Base-by-base conservation (phyloP, 2,113 vertebrate species). In the Corvus hawaiiensis region DNA sequence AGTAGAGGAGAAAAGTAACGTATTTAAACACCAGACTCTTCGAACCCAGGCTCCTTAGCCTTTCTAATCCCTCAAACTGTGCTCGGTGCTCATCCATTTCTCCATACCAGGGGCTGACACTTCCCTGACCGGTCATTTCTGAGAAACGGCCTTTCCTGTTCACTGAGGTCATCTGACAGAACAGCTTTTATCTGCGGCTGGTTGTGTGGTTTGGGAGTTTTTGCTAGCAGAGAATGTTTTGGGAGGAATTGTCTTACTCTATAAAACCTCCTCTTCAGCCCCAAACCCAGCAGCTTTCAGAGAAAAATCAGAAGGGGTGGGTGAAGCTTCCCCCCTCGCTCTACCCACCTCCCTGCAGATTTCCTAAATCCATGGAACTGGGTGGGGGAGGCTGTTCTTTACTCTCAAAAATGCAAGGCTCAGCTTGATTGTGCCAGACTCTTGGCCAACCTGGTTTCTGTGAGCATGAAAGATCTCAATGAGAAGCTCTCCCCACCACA, bases 61-160 rank as follows among this genome's bases (percentile, higher is more conserved):
- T 56, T 80, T 41, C 21, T 66, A 7, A 18, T 51, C 66, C 41
- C 51, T 24, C 32, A 6, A 7, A 11, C 11, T 67, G 12, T 21
- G 22, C n/a, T 54, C 0, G 0, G 26, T 8, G 16, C 8, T 83
- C 52, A 22, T 26, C 43, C 0, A 0, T 46, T 74, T 78, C 69
- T 89, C 72, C 20, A 54, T 24, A 84, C 6, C 27, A 39, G 37
- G 54, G 33, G 6, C 37, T 58, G 69, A 27, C 11, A 4, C 10
- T 11, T 58, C 24, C 59, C 11, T 48, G 43, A 24, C 32, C 1
- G 0, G 23, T 79, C 48, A 33, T 32, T 94, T 80, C 76, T 28
- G 43, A 62, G 76, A 84, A 85, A 37, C 0, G 9, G 15, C 68
- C 39, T 69, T 95, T 46, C 46, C 26, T 21, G 19, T 43, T 23